Evolutionary conservation across 2,888 invertebrate species (phyloP).

Genomic region (Conomelus anceps): DNA sequence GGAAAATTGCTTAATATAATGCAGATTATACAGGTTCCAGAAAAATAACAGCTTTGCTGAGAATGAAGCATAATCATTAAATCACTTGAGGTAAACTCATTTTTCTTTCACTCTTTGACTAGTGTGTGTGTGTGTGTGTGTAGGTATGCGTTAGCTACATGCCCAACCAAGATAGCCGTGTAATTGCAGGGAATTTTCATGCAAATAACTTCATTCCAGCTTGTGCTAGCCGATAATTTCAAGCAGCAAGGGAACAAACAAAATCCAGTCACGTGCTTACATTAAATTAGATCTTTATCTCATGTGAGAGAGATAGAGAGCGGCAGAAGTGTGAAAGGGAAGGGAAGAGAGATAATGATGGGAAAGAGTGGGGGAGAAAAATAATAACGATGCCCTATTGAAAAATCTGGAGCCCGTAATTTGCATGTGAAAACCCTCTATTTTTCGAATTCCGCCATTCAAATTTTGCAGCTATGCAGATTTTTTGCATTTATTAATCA

Average conservation of each 20-base stretch:
- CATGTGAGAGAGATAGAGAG: background rate
- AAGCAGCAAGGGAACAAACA: background rate
- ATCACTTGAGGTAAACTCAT: background rate
- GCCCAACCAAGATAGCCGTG: background rate
- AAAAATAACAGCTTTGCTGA: background rate
- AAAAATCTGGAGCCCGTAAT: background rate
- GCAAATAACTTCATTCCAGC: background rate
- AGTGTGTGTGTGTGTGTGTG: background rate
- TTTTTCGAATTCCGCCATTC: background rate
- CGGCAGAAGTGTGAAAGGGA: background rate
- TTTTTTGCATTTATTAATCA: background rate
- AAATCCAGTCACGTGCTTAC: background rate
- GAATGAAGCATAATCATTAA: background rate
- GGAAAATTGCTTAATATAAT: background rate
- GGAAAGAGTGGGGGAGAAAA: background rate
- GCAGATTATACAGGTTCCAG: background rate
- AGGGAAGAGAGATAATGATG: background rate
- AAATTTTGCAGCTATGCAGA: background rate
- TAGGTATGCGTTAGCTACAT: background rate
- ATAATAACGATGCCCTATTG: background rate
- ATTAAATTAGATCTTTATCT: background rate
- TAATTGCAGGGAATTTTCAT: background rate
- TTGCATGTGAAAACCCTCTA: background rate
- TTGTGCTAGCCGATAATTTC: background rate
- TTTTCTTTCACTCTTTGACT: background rate